Evolutionary conservation across 2,113 vertebrate genomes (phyloP), one percentile per base, ranked within the genome.

Genomic region (Apteryx owenii): DNA sequence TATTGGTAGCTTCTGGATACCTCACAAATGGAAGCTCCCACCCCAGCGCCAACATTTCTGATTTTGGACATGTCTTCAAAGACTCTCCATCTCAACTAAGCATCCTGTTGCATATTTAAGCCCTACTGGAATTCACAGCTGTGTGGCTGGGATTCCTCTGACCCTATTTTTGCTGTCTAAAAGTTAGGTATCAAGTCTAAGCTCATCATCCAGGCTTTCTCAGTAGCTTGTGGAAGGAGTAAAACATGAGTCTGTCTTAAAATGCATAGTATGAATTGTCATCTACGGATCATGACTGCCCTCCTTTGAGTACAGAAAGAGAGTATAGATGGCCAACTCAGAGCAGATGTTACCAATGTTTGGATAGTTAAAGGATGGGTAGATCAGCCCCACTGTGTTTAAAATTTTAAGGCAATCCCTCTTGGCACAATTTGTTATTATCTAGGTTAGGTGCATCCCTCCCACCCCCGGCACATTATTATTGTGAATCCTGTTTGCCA

Each of bases 361-460:
- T 92, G 28, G 44, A 75, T 91, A 68, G 23, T 53, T 76, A 42
- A 80, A 82, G n/a, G 65, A 44, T 66, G 44, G 9, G 40, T 50
- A 84, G 68, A 54, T 81, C 64, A 78, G 2, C 86, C 26, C 38
- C 42, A 60, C 40, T 54, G 54, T 61, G 26, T 90, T 29, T 95
- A 72, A 75, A 53, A 89, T 81, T 38, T 38, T 38, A 38, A 38
- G 36, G 36, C 36, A 15, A 81, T n/a, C 5, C 28, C n/a, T 93
- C 58, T 82, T 80, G 65, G 50, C 56, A 75, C 58, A 46, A 36
- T 84, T 95, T 81, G 5, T 75, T 84, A 60, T 60, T 33, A 54
- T 60, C 40, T 93, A 75, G 69, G 50, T 86, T 90, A 95, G 83
- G 81, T 93, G 72, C 81, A 72, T 92, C 54, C 36, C 26, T 60